These are phyloP conservation scores for Planiliza haematocheilus DNA, from an alignment of 2,113 vertebrate genomes.

Conservation along the genomic window DNA sequence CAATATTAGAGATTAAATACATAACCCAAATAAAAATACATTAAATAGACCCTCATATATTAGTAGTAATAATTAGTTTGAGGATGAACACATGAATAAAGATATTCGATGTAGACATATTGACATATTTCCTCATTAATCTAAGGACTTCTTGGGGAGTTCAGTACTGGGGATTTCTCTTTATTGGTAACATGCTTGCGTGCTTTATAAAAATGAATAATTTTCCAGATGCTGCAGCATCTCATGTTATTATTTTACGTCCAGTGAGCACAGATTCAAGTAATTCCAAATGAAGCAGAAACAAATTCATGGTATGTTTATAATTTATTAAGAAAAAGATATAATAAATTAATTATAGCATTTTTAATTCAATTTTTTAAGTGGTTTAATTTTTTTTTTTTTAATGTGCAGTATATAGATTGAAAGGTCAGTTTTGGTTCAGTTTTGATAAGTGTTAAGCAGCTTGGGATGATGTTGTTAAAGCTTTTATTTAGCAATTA, in stretches of 20 bases:
- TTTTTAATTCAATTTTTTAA: neutral
- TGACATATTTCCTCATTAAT: conserved; percentile 10
- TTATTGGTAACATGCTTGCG: conserved; percentile 14
- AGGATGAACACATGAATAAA: too few species aligned
- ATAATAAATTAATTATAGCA: too few species aligned
- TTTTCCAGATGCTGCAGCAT: conserved; percentile 11
- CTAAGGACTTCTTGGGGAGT: conserved; percentile 12
- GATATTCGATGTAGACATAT: neutral
- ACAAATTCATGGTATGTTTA: conserved; percentile 20
- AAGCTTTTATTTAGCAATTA: conserved; percentile 48
- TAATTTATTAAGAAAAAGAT: conserved; percentile 24
- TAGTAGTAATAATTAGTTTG: too few species aligned
- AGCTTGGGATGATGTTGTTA: conserved; percentile 46
- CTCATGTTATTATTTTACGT: conserved; percentile 41
- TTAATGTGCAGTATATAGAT: neutral
- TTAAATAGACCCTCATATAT: too few species aligned
- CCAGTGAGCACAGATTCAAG: conserved; percentile 19
- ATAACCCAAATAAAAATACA: too few species aligned
- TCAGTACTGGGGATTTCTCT: conserved; percentile 25
- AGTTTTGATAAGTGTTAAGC: conserved; percentile 43
- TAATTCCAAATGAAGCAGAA: conserved; percentile 35
- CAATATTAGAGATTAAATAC: too few species aligned
- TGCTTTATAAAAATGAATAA: conserved; percentile 4
- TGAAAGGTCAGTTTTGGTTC: neutral
- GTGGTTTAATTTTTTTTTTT: neutral